Conservation (phyloP, 2,797 vertebrate genomes). For the Sorex maritimensis region DNA sequence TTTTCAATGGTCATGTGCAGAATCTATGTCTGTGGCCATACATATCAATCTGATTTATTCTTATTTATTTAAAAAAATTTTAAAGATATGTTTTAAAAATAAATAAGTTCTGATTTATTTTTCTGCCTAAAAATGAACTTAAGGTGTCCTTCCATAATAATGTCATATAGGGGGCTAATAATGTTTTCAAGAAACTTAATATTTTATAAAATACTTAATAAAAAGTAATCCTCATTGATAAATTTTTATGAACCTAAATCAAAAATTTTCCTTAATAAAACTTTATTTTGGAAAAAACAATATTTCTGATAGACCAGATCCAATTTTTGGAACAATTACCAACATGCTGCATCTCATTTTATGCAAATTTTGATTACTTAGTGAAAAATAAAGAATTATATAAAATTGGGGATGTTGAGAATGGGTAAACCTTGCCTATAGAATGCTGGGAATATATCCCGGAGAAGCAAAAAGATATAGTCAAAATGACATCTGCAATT, state of each 20-base stretch:
- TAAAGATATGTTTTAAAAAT: background rate
- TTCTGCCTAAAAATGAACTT: constrained; percentile 44
- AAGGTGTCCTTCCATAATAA: constrained; percentile 44
- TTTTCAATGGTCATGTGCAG: background rate
- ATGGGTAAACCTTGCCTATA: background rate
- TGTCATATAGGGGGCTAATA: constrained; percentile 10
- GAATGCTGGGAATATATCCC: background rate
- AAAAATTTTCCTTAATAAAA: constrained; percentile 54
- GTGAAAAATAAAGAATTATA: constrained; percentile 75
- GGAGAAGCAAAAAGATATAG: no score
- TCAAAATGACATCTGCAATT: no score
- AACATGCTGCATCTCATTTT: constrained; percentile 70
- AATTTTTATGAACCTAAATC: constrained; percentile 27
- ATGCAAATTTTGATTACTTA: constrained; percentile 77
- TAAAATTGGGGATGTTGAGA: constrained; percentile 48
- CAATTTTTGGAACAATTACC: constrained; percentile 80
- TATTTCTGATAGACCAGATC: constrained; percentile 81
- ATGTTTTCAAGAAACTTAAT: constrained; percentile 61
- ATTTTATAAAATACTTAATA: constrained; percentile 25
- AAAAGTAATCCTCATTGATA: constrained; percentile 40
- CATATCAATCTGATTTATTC: background rate
- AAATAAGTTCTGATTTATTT: constrained; percentile 43
- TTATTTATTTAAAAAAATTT: no score
- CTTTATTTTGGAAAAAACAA: background rate
- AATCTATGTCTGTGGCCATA: background rate